These are phyloP conservation scores for Pseudomyrmex dendroicus DNA, from an alignment of 1,140 invertebrate species.

Conservation along the genomic window DNA sequence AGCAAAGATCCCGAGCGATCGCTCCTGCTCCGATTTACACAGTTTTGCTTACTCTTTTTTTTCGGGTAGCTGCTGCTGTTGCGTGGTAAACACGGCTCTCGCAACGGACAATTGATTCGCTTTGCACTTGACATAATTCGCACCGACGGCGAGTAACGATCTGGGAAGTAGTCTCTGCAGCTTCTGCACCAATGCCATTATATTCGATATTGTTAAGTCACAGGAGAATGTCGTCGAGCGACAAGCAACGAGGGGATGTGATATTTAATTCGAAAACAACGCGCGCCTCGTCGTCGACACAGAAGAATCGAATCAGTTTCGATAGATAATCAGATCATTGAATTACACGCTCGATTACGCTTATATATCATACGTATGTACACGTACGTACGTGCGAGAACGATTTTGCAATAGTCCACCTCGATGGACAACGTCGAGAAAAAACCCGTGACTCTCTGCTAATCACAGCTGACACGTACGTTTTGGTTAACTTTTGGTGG, in stretches of 20 bases:
- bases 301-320: too few species aligned
- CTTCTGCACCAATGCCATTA: conserved; percentile 75
- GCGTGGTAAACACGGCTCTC: conserved; percentile 68
- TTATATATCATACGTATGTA: too few species aligned
- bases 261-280: not conserved
- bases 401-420: too few species aligned
- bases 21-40: not conserved
- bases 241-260: not conserved
- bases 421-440: too few species aligned
- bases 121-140: conserved; percentile 54
- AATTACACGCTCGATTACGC: too few species aligned
- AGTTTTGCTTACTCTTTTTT: conserved; percentile 75
- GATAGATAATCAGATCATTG: too few species aligned
- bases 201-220: not conserved
- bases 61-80: conserved; percentile 71
- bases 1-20: not conserved
- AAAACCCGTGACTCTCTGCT: too few species aligned
- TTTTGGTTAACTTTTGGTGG: too few species aligned
- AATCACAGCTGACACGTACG: too few species aligned
- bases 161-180: conserved; percentile 66
- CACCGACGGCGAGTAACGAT: conserved; percentile 26
- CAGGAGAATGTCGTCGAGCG: not conserved
- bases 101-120: conserved; percentile 20
- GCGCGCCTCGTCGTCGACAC: not conserved
- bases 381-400: too few species aligned